phyloP scores from a whole-genome alignment of 2,797 vertebrate genomes.

The Aselliscus stoliczkanus region DNA sequence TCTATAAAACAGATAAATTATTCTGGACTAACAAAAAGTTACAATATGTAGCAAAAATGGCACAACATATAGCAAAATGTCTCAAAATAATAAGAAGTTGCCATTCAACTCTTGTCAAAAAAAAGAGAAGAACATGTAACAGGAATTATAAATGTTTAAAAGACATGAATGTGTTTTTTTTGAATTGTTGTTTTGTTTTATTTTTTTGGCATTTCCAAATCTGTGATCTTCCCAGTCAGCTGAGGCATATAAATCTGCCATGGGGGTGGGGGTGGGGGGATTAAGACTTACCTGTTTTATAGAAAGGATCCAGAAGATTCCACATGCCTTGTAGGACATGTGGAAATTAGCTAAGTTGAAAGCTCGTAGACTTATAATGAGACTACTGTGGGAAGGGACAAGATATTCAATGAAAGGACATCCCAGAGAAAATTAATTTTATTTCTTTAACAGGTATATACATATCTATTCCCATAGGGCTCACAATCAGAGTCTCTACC shows the following conservation, averaged over 20 bases:
- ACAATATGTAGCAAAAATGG: background rate
- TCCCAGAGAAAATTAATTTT: background rate
- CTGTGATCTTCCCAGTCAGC: background rate
- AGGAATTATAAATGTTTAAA: constrained; percentile 2
- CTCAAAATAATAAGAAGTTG: background rate
- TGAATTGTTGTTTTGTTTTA: background rate
- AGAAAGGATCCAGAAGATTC: background rate
- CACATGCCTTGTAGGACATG: background rate
- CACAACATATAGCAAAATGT: background rate
- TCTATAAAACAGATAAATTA: constrained; percentile 8
- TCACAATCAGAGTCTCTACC: background rate
- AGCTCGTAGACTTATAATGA: background rate
- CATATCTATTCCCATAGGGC: background rate
- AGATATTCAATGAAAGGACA: background rate
- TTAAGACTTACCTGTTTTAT: background rate
- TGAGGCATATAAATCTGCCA: background rate
- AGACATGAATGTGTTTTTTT: background rate
- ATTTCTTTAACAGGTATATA: background rate
- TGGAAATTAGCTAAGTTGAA: background rate
- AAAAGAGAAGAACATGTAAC: background rate
- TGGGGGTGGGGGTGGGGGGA: too few relatives aligned
- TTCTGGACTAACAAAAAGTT: background rate
- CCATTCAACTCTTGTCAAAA: background rate
- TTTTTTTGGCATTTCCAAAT: background rate
- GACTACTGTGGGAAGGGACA: background rate